phyloP scores from a whole-genome alignment of 2,113 vertebrate genomes.

The Epinephelus moara region DNA sequence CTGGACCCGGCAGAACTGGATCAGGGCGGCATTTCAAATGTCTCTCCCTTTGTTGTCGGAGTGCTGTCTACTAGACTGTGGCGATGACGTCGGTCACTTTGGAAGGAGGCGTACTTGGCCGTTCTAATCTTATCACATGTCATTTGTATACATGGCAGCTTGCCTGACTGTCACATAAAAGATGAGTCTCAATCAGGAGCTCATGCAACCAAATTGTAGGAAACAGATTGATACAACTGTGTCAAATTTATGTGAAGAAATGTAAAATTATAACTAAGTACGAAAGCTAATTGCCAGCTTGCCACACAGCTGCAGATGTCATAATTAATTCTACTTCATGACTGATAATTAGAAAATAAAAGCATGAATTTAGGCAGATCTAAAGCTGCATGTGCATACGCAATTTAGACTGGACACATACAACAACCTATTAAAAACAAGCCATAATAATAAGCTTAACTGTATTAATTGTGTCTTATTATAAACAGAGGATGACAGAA shows the following conservation, averaged over 20 bases:
- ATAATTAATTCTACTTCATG: neutral
- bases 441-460: neutral
- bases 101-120: constrained; percentile 13
- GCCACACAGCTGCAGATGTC: neutral
- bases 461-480: neutral
- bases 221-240: neutral
- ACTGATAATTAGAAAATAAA: neutral
- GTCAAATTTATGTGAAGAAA: neutral
- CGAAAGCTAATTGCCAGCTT: neutral
- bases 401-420: neutral
- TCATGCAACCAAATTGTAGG: neutral
- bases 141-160: constrained; percentile 3
- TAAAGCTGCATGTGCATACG: neutral
- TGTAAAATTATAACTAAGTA: neutral
- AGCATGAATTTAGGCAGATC: neutral
- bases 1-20: constrained; percentile 60
- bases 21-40: constrained; percentile 60
- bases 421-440: neutral
- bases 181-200: neutral
- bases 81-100: constrained; percentile 64
- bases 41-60: constrained; percentile 77
- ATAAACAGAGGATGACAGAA: constrained; percentile 13
- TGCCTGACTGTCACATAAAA: neutral
- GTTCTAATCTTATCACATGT: constrained; percentile 22
- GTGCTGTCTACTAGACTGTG: constrained; percentile 68